Evolutionary conservation across 2,113 vertebrate genomes (phyloP).

Genomic region (Blennius ocellaris): DNA sequence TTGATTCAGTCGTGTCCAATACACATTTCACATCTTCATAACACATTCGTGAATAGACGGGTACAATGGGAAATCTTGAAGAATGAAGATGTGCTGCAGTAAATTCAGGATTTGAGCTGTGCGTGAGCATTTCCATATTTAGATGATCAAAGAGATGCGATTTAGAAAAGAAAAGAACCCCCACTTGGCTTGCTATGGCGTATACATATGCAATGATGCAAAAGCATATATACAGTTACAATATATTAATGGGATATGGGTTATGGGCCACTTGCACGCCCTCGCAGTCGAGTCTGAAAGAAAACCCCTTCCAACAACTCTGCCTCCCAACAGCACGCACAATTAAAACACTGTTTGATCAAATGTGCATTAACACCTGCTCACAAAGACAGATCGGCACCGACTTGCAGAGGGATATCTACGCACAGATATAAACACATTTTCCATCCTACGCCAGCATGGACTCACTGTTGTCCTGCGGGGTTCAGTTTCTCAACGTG

Average conservation of each 20-base stretch:
- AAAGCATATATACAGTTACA: slow-evolving; percentile 30
- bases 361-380: slow-evolving; percentile 40
- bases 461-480: slow-evolving; percentile 28
- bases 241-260: slow-evolving; percentile 15
- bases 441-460: slow-evolving; percentile 50
- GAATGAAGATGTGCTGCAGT: not conserved
- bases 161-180: slow-evolving; percentile 33
- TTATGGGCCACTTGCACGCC: slow-evolving; percentile 47
- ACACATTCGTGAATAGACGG: no score
- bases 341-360: slow-evolving; percentile 6
- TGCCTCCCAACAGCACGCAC: not conserved
- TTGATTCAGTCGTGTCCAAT: not conserved
- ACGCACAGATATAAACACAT: slow-evolving; percentile 30
- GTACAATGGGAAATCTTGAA: slow-evolving; percentile 12
- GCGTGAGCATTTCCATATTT: slow-evolving; percentile 31
- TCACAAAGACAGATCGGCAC: slow-evolving; percentile 4
- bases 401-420: not conserved
- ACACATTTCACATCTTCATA: no score
- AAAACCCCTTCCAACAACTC: slow-evolving; percentile 2
- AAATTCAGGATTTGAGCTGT: not conserved
- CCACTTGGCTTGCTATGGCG: slow-evolving; percentile 13
- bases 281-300: slow-evolving; percentile 10
- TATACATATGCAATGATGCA: slow-evolving; percentile 64
- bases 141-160: slow-evolving; percentile 50
- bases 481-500: slow-evolving; percentile 22